Evolutionary conservation across 2,113 vertebrate genomes (phyloP), one percentile per base, ranked within the genome.

Genomic region (Peromyscus leucopus): DNA sequence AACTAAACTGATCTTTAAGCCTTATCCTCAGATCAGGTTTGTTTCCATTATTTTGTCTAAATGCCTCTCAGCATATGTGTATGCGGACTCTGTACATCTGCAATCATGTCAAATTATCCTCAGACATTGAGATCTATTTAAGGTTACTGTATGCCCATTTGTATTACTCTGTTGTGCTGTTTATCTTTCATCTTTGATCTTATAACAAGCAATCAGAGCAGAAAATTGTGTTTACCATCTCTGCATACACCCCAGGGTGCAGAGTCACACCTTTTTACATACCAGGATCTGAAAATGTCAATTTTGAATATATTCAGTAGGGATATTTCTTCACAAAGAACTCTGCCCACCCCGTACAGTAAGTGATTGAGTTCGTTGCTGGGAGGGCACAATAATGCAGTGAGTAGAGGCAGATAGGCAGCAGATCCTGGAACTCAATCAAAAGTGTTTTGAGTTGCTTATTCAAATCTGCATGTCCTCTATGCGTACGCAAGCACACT

Each of bases 381-480:
- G 26, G 39, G 80, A 72, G 59, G 84, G 9, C 11, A 39, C 11
- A 86, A 82, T 9, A 88, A 84, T 90, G 17, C 17, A 57, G 12
- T 59, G 12, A 31, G 42, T 51, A 57, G 91, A 83, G 65, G 57
- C 0, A 4, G 74, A 71, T 15, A 88, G 67, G 24, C 71, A 94
- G n/a, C 17, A 96, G 92, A 80, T 82, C 46, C 80, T 93, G 92
- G 72, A 95, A 59, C 22, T 9, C 69, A 75, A 26, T 26, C 4
- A 92, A 93, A 63, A 95, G 51, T 4, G 9, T 95, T 48, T 83
- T 36, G 3, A 65, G 59, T 46, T 96, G 89, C 94, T 97, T 94
- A 75, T 95, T 95, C 42, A 94, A 96, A 89, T 46, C 97, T 97
- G 86, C 0, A 85, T 89, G 63, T 86, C 65, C 90, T 94, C 84